Evolutionary conservation across 2,888 invertebrate genomes (phyloP).

Genomic region (Oxycera nigricornis): DNA sequence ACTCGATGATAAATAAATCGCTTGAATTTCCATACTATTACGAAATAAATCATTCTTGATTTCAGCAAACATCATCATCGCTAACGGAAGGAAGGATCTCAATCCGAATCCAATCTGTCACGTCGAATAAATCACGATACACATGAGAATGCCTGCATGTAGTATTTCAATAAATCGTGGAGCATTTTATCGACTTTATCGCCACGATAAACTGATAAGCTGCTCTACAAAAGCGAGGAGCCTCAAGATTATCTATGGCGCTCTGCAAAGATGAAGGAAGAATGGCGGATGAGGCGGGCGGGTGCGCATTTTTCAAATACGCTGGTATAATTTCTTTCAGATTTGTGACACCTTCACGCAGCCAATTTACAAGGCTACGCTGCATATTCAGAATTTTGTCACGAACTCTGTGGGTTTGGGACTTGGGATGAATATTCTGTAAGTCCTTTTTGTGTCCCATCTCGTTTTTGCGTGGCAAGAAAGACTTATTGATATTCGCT

Average conservation of each 20-base stretch:
- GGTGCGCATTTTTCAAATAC: not conserved
- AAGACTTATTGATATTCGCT: constrained; percentile 36
- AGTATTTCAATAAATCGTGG: not conserved
- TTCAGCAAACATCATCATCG: not conserved
- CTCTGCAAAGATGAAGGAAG: not conserved
- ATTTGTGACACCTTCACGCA: constrained; percentile 32
- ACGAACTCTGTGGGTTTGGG: constrained; percentile 34
- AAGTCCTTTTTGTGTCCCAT: not conserved
- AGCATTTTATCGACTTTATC: not conserved
- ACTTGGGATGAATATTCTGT: not conserved
- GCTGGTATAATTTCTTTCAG: constrained; percentile 11
- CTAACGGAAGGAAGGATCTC: not conserved
- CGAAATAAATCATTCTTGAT: not conserved
- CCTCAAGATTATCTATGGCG: not conserved
- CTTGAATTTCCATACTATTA: no score
- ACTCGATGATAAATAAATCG: no score
- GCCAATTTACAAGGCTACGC: constrained; percentile 39
- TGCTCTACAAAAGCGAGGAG: not conserved
- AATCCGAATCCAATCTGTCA: not conserved
- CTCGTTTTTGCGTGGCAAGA: not conserved
- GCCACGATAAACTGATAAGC: not conserved
- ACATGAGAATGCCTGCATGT: not conserved
- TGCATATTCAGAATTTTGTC: constrained; percentile 42
- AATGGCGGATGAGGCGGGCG: not conserved
- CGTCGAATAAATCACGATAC: not conserved